phyloP scores from a whole-genome alignment of 2,888 invertebrate genomes.

The Torymus tubicola region DNA sequence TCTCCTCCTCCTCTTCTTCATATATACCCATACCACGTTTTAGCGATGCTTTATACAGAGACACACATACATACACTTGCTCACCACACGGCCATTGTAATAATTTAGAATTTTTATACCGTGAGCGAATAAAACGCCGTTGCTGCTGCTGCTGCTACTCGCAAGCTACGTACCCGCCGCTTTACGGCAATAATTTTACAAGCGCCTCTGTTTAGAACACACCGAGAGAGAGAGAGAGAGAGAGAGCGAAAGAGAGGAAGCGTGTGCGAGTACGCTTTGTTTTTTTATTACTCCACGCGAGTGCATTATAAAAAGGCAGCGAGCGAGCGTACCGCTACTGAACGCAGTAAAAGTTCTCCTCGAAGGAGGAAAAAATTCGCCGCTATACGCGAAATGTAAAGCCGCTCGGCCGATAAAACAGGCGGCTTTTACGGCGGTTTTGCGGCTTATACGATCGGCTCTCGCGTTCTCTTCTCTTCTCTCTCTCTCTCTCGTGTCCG shows the following conservation, averaged over 20 bases:
- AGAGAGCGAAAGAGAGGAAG: slow-evolving; percentile 16
- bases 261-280: background rate
- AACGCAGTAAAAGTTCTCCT: slow-evolving; percentile 23
- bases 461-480: slow-evolving; percentile 12
- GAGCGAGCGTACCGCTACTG: background rate
- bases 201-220: background rate
- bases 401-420: slow-evolving; percentile 46
- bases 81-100: background rate
- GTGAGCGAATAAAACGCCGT: background rate
- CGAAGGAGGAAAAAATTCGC: slow-evolving; percentile 38
- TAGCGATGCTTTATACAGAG: slow-evolving; percentile 9
- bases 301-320: slow-evolving; percentile 33
- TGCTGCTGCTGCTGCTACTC: too few species aligned
- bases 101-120: slow-evolving; percentile 25
- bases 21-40: too few species aligned
- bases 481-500: background rate
- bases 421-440: slow-evolving; percentile 50
- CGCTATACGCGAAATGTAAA: slow-evolving; percentile 45
- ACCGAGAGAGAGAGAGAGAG: too few species aligned
- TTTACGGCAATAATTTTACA: slow-evolving; percentile 48
- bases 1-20: too few species aligned
- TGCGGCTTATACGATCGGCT: slow-evolving; percentile 49
- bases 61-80: background rate
- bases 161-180: too few species aligned
- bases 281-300: slow-evolving; percentile 18